Percentiles rank a stretch among this genome's conserved stretches.
Evolutionary conservation across 2,113 vertebrate species (phyloP).

Genomic region (Dromas ardeola): DNA sequence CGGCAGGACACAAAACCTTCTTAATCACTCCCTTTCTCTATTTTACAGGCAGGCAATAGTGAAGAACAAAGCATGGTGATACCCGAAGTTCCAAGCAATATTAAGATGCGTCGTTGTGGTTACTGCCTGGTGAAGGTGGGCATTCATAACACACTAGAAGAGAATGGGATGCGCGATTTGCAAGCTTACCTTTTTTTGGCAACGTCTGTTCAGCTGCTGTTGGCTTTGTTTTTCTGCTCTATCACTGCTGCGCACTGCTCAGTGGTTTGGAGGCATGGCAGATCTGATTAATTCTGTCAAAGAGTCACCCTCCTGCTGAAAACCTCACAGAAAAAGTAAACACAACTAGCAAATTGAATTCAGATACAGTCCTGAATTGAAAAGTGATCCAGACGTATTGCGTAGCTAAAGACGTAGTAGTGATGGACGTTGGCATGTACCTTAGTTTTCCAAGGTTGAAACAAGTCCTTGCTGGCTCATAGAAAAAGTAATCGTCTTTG

Average conservation of each 20-base stretch:
- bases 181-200: background rate
- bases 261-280: background rate
- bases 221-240: background rate
- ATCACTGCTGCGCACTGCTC: background rate
- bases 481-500: background rate
- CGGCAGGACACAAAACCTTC: background rate
- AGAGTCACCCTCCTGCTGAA: background rate
- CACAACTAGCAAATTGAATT: background rate
- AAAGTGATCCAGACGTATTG: background rate
- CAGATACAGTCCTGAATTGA: background rate
- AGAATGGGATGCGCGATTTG: background rate
- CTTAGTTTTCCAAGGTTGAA: background rate
- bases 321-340: background rate
- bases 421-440: background rate
- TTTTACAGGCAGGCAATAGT: constrained; percentile 66
- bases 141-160: background rate
- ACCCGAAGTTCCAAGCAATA: constrained; percentile 49
- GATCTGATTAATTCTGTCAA: background rate
- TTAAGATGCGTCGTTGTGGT: constrained; percentile 83
- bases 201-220: background rate
- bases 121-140: constrained; percentile 90
- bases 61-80: constrained; percentile 81
- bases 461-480: background rate
- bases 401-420: background rate
- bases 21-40: background rate